Percentiles rank a stretch among this genome's conserved stretches.
These are phyloP conservation scores for Lethocerus indicus DNA, from an alignment of 1,140 invertebrate genomes.

Conservation along the genomic window DNA sequence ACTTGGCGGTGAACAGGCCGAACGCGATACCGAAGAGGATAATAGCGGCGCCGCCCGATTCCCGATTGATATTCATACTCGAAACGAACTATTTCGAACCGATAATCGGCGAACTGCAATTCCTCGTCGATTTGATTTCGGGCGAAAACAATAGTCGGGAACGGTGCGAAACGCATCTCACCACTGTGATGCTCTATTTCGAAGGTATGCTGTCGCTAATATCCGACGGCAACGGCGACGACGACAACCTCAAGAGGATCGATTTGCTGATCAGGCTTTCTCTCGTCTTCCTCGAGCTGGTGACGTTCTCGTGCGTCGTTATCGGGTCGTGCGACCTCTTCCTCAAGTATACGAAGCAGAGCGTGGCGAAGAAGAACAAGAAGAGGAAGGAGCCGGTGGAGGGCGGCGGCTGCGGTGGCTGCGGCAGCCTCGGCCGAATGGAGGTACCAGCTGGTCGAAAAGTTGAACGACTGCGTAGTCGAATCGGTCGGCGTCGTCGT, in stretches of 20 bases:
- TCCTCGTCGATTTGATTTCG: constrained; percentile 1
- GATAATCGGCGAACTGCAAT: constrained; percentile 7
- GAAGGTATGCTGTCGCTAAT: constrained; percentile 2
- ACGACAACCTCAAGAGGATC: not conserved
- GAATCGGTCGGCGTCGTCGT: too few relatives aligned
- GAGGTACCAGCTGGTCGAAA: constrained; percentile 1
- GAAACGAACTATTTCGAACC: constrained; percentile 10
- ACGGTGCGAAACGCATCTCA: constrained; percentile 7
- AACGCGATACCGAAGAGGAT: constrained; percentile 4
- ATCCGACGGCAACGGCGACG: not conserved
- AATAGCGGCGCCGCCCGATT: constrained; percentile 7
- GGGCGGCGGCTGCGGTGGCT: not conserved
- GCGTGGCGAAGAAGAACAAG: constrained; percentile 7
- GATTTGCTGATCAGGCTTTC: constrained; percentile 5
- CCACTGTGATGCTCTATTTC: constrained; percentile 4
- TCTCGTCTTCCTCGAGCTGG: constrained; percentile 7
- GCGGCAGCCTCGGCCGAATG: constrained; percentile 4
- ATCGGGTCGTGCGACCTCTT: constrained; percentile 5
- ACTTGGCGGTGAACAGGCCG: constrained; percentile 4
- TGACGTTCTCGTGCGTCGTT: constrained; percentile 8
- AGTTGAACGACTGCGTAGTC: not conserved
- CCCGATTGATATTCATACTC: constrained; percentile 8
- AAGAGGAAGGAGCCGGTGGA: constrained; percentile 7
- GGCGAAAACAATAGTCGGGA: constrained; percentile 4
- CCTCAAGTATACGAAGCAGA: constrained; percentile 2